These are phyloP conservation scores for Doryteuthis pealeii DNA, from an alignment of 1,140 invertebrate genomes.

Conservation along the genomic window DNA sequence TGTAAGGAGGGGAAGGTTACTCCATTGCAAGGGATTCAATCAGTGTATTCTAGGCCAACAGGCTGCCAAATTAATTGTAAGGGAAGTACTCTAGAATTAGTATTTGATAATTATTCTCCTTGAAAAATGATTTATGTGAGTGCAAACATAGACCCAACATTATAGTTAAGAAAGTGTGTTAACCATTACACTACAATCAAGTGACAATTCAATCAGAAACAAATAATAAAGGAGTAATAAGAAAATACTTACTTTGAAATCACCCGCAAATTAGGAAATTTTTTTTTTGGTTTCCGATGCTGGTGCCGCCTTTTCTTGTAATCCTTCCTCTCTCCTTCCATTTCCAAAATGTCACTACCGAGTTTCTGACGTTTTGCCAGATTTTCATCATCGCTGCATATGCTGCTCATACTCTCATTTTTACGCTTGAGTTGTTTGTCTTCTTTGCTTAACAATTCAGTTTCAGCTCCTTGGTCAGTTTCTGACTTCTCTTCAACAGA, in stretches of 20 bases:
- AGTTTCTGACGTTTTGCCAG: neutral
- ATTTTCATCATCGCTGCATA: neutral
- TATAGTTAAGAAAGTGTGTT: too few species aligned
- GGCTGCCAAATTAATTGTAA: too few species aligned
- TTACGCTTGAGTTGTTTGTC: neutral
- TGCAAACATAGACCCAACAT: too few species aligned
- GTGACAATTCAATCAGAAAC: too few species aligned
- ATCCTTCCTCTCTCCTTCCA: neutral
- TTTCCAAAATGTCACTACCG: neutral
- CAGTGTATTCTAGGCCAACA: too few species aligned
- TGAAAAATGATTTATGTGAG: too few species aligned
- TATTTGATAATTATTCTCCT: too few species aligned
- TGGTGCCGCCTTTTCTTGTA: neutral
- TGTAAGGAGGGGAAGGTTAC: too few species aligned
- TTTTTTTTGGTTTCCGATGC: neutral
- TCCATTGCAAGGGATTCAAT: too few species aligned
- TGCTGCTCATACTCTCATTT: neutral
- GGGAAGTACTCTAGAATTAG: too few species aligned
- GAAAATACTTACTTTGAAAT: constrained; percentile 6
- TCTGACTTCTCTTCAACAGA: neutral
- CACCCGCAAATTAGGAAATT: neutral
- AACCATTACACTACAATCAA: too few species aligned
- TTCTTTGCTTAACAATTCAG: neutral
- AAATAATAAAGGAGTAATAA: too few species aligned
- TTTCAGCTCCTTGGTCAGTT: neutral